A percentile compares a stretch with the other conserved stretches of the same genome.
phyloP scores from a whole-genome alignment of 2,113 vertebrate genomes.

The Naja naja region DNA sequence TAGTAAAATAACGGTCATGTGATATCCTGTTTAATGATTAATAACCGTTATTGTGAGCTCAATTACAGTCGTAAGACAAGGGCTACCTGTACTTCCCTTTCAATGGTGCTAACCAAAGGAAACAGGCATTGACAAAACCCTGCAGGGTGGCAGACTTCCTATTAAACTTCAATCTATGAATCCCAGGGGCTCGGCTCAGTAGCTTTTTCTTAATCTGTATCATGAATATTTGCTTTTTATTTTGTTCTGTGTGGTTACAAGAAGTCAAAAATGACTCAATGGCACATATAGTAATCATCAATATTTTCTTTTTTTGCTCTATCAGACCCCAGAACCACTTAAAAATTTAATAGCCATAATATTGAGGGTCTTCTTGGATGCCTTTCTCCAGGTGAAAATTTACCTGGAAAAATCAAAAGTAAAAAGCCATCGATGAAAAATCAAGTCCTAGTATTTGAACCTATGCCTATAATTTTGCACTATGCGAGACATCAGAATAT shows the following conservation, averaged over 20 bases:
- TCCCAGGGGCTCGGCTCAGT: background rate
- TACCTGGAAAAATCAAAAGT: background rate
- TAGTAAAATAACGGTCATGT: no score
- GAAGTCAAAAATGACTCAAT: no score
- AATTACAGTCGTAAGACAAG: no score
- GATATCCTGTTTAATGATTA: no score
- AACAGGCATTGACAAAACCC: no score
- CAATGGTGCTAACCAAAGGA: no score
- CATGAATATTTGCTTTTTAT: background rate
- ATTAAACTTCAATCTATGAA: no score
- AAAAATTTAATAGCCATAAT: background rate
- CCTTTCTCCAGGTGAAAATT: background rate
- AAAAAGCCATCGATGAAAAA: background rate
- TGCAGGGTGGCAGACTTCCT: no score
- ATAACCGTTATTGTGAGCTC: no score
- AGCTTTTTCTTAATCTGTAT: background rate
- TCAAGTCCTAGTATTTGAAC: background rate
- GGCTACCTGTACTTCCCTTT: no score
- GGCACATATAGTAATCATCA: background rate
- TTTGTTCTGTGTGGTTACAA: background rate
- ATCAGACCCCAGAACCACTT: background rate
- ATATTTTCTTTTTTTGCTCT: background rate
- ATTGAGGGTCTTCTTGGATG: background rate
- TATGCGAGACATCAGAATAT: background rate
- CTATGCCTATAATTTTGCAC: background rate